A percentile compares a stretch with the other conserved stretches of the same genome.
phyloP scores from a whole-genome alignment of 2,888 invertebrate genomes.

The Ctenicera cuprea region DNA sequence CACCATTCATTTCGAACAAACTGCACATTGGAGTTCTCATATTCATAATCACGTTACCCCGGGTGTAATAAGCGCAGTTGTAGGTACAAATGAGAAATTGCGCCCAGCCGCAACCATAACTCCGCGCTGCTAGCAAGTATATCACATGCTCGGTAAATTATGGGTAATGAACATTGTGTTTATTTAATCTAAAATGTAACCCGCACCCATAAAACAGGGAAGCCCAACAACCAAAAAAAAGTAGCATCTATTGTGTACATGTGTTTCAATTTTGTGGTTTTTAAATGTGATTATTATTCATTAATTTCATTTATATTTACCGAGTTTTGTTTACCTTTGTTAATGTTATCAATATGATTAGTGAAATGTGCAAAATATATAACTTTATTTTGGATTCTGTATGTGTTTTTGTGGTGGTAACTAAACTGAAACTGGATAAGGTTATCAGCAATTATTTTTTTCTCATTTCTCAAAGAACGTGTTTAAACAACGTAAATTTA shows the following conservation, averaged over 20 bases:
- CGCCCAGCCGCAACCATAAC: slow-evolving; percentile 69
- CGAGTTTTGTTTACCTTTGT: too few species aligned
- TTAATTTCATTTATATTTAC: too few species aligned
- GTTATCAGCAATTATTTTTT: too few species aligned
- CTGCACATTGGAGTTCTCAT: slow-evolving; percentile 66
- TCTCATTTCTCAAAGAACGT: too few species aligned
- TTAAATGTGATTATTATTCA: neutral
- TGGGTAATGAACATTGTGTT: slow-evolving; percentile 71
- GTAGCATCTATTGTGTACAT: neutral
- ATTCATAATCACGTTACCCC: slow-evolving; percentile 71
- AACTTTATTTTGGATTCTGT: too few species aligned
- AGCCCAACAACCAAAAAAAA: slow-evolving; percentile 39
- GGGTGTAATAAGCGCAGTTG: slow-evolving; percentile 70
- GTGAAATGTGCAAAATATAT: too few species aligned
- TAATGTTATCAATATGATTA: too few species aligned
- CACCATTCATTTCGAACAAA: slow-evolving; percentile 58
- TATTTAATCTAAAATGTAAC: slow-evolving; percentile 70
- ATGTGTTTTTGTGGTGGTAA: too few species aligned
- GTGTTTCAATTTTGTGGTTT: neutral
- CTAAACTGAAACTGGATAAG: too few species aligned
- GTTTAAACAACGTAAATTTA: too few species aligned
- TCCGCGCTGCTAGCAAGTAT: slow-evolving; percentile 68
- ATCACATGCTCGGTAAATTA: slow-evolving; percentile 70
- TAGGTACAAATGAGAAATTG: slow-evolving; percentile 71
- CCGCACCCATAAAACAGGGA: slow-evolving; percentile 63